Base-by-base conservation (phyloP, 2,113 vertebrate species). In the Alethe castanea region DNA sequence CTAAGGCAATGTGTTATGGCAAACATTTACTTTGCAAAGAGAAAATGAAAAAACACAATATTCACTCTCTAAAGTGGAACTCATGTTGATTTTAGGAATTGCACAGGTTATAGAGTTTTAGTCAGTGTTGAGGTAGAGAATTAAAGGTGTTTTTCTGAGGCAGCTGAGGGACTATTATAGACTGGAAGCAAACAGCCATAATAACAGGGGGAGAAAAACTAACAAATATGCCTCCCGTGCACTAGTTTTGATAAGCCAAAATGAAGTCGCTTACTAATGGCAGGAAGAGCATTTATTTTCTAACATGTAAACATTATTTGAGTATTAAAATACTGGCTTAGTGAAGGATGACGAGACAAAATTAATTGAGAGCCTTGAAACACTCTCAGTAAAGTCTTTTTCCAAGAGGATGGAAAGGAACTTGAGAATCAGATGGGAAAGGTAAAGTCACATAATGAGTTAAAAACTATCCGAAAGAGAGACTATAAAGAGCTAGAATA, bases 391-490 rank as follows among this genome's bases (percentile, higher is more conserved):
- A n/a, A 88, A 81, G 52, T 82, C 24, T 81, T 90, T 93, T 82
- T 73, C 53, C 74, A 56, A 66, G 71, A 88, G 60, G 7, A 50
- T 80, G 19, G 59, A 80, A 64, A 76, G 69, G 47, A 97, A 92
- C 74, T 81, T 85, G 42, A 94, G 70, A 94, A 81, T 65, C 45
- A 56, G 66, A 71, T 0, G 44, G 72, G 80, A 86, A 89, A 89
- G 50, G 71, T 92, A 64, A 78, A 80, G 31, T 94, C 88, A 29
- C 54, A 79, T 81, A 9, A 84, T 73, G 74, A 95, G 76, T 96
- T 95, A 94, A 95, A 95, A 94, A 91, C 57, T 56, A 94, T 73
- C 60, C 82, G 62, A 90, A 60, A 78, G 59, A 89, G 73, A 91
- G 66, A 78, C n/a, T 71, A 44, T 6, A 4, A 84, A 94, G 66